Percentiles rank a stretch among this genome's conserved stretches.
phyloP scores from a whole-genome alignment of 2,888 invertebrate species.

The Rapana venosa region DNA sequence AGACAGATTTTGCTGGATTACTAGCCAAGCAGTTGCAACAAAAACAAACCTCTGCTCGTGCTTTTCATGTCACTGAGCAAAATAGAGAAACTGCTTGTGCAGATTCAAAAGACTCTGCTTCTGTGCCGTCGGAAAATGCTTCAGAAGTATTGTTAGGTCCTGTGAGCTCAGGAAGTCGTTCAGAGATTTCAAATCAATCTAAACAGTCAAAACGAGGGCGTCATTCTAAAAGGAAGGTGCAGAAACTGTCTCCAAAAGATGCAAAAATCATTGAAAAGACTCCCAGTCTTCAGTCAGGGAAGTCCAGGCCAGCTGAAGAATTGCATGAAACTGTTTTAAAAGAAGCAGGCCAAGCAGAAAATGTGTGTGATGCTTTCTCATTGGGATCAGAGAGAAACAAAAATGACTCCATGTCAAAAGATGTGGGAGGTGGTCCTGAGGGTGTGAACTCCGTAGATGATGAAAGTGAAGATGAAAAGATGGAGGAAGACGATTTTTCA shows the following conservation, averaged over 20 bases:
- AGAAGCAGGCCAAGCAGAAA: background rate
- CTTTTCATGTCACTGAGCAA: background rate
- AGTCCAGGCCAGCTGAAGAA: background rate
- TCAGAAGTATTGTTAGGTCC: background rate
- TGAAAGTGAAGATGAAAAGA: background rate
- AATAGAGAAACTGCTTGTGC: background rate
- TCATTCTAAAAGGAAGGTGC: background rate
- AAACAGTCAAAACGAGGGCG: background rate
- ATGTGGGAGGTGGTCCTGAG: background rate
- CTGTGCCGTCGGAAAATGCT: background rate
- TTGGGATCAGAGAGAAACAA: background rate
- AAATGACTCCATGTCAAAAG: background rate
- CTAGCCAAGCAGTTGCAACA: background rate
- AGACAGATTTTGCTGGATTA: background rate
- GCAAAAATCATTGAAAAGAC: background rate
- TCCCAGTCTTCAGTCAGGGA: background rate
- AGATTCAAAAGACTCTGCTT: background rate
- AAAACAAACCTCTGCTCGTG: background rate
- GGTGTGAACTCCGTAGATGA: background rate
- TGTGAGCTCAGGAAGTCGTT: background rate
- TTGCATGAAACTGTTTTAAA: background rate
- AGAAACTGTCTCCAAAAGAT: background rate
- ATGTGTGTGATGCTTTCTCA: background rate
- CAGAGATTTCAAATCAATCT: background rate
- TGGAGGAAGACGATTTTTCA: background rate